Percentiles rank a stretch among this genome's conserved stretches.
Evolutionary conservation across 2,113 vertebrate genomes (phyloP).

Genomic region (Gymnarchus niloticus): DNA sequence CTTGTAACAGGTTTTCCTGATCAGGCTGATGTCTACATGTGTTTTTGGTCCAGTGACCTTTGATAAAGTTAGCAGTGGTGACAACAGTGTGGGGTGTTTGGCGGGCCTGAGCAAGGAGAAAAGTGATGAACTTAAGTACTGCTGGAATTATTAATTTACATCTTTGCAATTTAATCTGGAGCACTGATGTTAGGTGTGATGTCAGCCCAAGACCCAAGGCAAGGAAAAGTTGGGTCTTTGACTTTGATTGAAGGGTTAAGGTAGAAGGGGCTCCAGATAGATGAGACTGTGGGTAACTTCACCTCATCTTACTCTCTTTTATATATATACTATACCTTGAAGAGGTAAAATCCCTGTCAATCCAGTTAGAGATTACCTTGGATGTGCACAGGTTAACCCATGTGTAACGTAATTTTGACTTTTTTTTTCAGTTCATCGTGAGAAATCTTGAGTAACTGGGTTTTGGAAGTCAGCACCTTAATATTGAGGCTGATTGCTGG

Average conservation of each 20-base stretch:
- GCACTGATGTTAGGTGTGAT: background rate
- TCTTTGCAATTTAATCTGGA: background rate
- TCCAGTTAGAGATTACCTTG: background rate
- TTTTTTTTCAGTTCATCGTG: background rate
- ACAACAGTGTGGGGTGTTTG: background rate
- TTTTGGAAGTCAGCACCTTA: too few relatives aligned
- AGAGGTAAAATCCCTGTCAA: too few relatives aligned
- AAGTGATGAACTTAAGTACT: background rate
- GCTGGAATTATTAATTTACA: background rate
- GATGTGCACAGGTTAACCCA: background rate
- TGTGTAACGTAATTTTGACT: too few relatives aligned
- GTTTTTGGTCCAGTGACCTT: background rate
- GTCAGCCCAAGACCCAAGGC: background rate
- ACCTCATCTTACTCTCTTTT: background rate
- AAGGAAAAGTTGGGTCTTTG: background rate
- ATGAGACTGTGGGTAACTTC: background rate
- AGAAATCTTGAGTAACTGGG: background rate
- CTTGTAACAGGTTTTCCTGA: background rate
- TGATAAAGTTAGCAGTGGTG: background rate
- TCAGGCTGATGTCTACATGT: background rate
- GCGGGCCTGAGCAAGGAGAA: background rate
- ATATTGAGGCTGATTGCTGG: too few relatives aligned
- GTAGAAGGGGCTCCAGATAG: background rate
- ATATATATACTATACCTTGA: background rate
- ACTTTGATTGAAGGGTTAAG: background rate